phyloP scores from a whole-genome alignment of 1,140 invertebrate species.

The Subanguina moxae region DNA sequence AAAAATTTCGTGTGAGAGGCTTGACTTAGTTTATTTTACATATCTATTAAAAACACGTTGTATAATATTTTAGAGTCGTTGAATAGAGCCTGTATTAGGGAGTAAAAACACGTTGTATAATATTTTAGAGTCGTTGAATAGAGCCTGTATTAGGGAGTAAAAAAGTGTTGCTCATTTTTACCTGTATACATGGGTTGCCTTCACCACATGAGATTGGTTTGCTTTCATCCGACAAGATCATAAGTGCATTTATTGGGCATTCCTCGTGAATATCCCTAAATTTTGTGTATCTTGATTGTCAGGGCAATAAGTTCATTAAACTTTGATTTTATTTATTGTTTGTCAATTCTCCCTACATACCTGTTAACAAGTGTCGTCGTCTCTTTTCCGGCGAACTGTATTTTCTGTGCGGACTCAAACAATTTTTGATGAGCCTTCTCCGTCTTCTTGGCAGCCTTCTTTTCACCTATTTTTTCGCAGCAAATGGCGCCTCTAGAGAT shows the following conservation, averaged over 20 bases:
- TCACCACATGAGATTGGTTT: slow-evolving; percentile 20
- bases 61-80: no score
- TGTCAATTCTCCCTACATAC: no score
- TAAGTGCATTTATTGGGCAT: slow-evolving; percentile 27
- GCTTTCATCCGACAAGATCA: slow-evolving; percentile 26
- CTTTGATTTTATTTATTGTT: no score
- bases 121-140: no score
- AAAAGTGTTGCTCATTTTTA: not conserved
- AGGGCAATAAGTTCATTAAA: no score
- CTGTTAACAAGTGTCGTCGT: slow-evolving; percentile 11
- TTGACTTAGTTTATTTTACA: no score
- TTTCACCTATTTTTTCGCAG: not conserved
- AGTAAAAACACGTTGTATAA: no score
- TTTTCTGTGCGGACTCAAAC: not conserved
- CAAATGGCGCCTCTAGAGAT: not conserved
- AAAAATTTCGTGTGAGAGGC: not conserved
- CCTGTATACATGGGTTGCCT: slow-evolving; percentile 20
- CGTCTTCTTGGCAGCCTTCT: not conserved
- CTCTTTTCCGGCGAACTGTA: not conserved
- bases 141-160: no score
- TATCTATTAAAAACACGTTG: no score
- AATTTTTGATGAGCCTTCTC: no score
- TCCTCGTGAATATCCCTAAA: slow-evolving; percentile 10
- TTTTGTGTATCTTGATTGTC: no score
- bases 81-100: no score